These are phyloP conservation scores for Raja brachyura DNA, from an alignment of 2,113 vertebrate genomes.

Conservation along the genomic window DNA sequence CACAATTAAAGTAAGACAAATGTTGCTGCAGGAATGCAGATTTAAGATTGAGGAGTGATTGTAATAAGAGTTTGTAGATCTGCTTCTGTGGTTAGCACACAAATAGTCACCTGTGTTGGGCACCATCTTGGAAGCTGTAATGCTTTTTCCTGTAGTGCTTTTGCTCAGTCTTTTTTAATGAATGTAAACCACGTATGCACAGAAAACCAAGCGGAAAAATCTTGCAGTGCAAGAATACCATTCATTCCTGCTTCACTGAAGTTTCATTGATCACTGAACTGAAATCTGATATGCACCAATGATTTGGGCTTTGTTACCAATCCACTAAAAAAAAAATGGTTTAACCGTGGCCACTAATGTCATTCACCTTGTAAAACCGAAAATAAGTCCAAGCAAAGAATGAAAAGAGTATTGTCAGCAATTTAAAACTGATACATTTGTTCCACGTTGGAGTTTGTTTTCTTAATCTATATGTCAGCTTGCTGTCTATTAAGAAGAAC, in stretches of 20 bases:
- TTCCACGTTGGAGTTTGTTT: background rate
- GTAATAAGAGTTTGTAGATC: no score
- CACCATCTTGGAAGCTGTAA: background rate
- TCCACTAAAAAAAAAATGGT: background rate
- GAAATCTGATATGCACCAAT: background rate
- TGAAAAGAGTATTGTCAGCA: background rate
- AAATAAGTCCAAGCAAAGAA: background rate
- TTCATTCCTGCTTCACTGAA: background rate
- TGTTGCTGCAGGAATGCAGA: no score
- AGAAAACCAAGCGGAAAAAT: background rate
- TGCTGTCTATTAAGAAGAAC: constrained; percentile 6
- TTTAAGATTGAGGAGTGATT: no score
- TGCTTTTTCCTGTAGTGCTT: background rate
- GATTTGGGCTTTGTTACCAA: no score
- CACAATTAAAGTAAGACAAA: no score
- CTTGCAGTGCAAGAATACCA: background rate
- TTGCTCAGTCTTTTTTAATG: background rate
- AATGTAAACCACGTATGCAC: background rate
- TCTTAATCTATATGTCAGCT: background rate
- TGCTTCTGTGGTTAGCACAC: no score
- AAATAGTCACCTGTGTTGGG: no score
- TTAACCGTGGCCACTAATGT: background rate
- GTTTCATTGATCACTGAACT: background rate
- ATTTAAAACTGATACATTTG: background rate
- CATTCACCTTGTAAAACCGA: background rate